These are phyloP conservation scores for Lichenostomus cassidix DNA, from an alignment of 2,113 vertebrate genomes.

Conservation along the genomic window DNA sequence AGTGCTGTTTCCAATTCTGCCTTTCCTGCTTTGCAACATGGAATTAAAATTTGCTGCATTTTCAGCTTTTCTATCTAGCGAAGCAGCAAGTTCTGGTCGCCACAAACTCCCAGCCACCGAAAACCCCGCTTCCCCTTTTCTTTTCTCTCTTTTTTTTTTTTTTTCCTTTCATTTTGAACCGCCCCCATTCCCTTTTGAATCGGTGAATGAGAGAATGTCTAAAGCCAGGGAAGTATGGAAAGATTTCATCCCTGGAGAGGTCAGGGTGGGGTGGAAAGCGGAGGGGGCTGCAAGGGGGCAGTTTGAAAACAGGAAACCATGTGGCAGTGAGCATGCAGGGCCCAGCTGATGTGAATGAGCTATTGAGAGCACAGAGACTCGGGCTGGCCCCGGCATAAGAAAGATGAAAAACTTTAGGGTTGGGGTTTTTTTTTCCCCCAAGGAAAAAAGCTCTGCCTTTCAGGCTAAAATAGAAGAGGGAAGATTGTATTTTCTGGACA, in stretches of 20 bases:
- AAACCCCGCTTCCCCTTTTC: background rate
- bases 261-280: constrained; percentile 48
- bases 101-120: background rate
- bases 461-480: background rate
- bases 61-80: background rate
- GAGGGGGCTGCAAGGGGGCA: constrained; percentile 57
- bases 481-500: background rate
- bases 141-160: background rate
- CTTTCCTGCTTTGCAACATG: background rate
- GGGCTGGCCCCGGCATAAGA: background rate
- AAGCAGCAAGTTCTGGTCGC: background rate
- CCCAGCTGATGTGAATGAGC: constrained; percentile 57
- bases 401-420: background rate
- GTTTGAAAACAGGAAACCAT: constrained; percentile 69
- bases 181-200: constrained; percentile 14
- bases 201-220: constrained; percentile 58
- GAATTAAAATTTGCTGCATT: background rate
- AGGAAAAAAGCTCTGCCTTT: background rate
- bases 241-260: constrained; percentile 56
- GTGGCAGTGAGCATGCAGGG: constrained; percentile 43
- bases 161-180: background rate
- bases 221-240: constrained; percentile 45
- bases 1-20: background rate
- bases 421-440: background rate
- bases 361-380: constrained; percentile 45